Percentiles rank a stretch among this genome's conserved stretches.
Evolutionary conservation across 2,888 invertebrate species (phyloP).

Genomic region (Erebia palarica): DNA sequence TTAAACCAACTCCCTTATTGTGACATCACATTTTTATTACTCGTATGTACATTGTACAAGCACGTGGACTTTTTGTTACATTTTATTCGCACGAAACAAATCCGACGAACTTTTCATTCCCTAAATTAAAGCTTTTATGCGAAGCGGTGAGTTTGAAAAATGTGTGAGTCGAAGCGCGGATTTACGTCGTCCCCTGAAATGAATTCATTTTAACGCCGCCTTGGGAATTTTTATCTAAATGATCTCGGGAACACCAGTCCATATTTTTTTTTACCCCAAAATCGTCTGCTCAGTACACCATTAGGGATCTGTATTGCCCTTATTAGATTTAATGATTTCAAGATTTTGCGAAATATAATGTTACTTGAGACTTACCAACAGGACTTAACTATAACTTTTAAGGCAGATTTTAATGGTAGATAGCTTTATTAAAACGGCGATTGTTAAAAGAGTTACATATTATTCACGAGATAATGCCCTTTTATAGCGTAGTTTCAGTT

Average conservation of each 20-base stretch:
- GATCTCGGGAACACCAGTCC: slow-evolving; percentile 18
- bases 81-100: slow-evolving; percentile 30
- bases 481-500: too few relatives aligned
- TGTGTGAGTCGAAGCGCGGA: slow-evolving; percentile 32
- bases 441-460: too few relatives aligned
- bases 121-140: slow-evolving; percentile 33
- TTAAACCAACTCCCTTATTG: neutral
- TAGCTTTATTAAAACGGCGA: too few relatives aligned
- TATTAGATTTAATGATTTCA: slow-evolving; percentile 27
- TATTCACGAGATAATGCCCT: too few relatives aligned
- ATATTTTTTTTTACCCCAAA: slow-evolving; percentile 22
- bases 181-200: slow-evolving; percentile 35
- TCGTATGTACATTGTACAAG: neutral
- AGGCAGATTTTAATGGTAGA: too few relatives aligned
- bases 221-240: slow-evolving; percentile 29
- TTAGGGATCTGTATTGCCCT: slow-evolving; percentile 31
- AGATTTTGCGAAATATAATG: slow-evolving; percentile 18
- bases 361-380: neutral
- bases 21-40: neutral
- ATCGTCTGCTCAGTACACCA: slow-evolving; percentile 21
- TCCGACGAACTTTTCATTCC: slow-evolving; percentile 24
- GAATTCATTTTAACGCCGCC: slow-evolving; percentile 32
- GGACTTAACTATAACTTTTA: neutral
- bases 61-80: slow-evolving; percentile 8
- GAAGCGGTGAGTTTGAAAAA: slow-evolving; percentile 30